phyloP scores from a whole-genome alignment of 1,140 invertebrate species.

The Heliconius congener region DNA sequence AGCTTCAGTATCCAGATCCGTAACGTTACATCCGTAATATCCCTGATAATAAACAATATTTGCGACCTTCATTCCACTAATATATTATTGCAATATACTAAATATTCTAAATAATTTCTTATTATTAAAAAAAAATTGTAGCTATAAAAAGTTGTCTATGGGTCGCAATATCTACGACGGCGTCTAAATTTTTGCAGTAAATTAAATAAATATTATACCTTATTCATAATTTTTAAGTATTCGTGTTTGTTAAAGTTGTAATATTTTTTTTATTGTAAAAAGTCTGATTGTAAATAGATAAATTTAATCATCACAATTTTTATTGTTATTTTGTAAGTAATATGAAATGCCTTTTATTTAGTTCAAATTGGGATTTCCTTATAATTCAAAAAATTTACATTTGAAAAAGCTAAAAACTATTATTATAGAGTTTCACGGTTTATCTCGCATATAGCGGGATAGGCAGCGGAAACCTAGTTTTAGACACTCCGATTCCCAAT shows the following conservation, averaged over 20 bases:
- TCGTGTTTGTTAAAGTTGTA: slow-evolving; percentile 41
- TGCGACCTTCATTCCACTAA: slow-evolving; percentile 15
- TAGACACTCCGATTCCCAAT: no score
- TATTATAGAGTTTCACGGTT: not conserved
- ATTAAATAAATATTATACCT: not conserved
- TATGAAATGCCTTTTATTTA: slow-evolving; percentile 45
- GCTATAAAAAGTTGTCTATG: not conserved
- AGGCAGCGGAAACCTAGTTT: no score
- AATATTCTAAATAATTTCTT: not conserved
- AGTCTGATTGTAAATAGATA: slow-evolving; percentile 68
- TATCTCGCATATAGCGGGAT: no score
- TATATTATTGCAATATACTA: not conserved
- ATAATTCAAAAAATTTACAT: not conserved
- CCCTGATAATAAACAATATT: not conserved
- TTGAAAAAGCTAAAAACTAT: not conserved
- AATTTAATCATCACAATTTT: slow-evolving; percentile 28
- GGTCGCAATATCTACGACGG: slow-evolving; percentile 14
- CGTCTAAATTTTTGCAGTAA: slow-evolving; percentile 14
- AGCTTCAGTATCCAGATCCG: no score
- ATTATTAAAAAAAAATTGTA: not conserved
- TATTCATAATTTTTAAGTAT: slow-evolving; percentile 22
- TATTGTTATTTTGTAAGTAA: slow-evolving; percentile 42
- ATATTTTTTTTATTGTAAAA: slow-evolving; percentile 62
- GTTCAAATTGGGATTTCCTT: not conserved
- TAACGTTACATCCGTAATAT: no score